Percentiles rank a stretch among this genome's conserved stretches.
These are phyloP conservation scores for Nomada fucata DNA, from an alignment of 2,888 invertebrate genomes.

Conservation along the genomic window DNA sequence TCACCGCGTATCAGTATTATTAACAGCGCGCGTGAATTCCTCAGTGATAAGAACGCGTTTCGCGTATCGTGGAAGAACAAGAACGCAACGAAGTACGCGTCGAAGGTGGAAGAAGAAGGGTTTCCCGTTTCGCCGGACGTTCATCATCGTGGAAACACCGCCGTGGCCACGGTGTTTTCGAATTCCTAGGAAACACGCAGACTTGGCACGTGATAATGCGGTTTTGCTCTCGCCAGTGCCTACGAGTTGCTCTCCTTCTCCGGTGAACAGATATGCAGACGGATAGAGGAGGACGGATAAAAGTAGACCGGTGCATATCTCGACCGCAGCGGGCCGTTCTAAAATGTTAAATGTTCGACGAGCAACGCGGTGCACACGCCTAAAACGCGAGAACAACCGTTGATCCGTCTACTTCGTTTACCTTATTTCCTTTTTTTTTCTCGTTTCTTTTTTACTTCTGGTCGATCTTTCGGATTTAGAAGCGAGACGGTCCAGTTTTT, in stretches of 20 bases:
- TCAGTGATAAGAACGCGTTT: neutral
- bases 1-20: neutral
- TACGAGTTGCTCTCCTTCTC: neutral
- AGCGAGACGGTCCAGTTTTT: slow-evolving; percentile 45
- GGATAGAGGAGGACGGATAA: neutral
- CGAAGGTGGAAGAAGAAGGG: slow-evolving; percentile 7
- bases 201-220: slow-evolving; percentile 60
- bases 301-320: slow-evolving; percentile 13
- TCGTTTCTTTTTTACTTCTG: neutral
- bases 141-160: slow-evolving; percentile 20
- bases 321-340: slow-evolving; percentile 40
- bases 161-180: slow-evolving; percentile 37
- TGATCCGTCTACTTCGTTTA: neutral
- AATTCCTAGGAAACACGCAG: slow-evolving; percentile 39
- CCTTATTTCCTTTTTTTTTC: neutral
- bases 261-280: neutral
- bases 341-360: slow-evolving; percentile 27
- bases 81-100: slow-evolving; percentile 3
- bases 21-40: slow-evolving; percentile 16
- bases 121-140: slow-evolving; percentile 19
- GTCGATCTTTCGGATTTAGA: slow-evolving; percentile 7
- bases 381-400: slow-evolving; percentile 32
- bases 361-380: slow-evolving; percentile 16
- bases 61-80: neutral
- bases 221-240: slow-evolving; percentile 42